Conservation (phyloP, 1,140 invertebrate genomes). For the Lordiphosa collinella region DNA sequence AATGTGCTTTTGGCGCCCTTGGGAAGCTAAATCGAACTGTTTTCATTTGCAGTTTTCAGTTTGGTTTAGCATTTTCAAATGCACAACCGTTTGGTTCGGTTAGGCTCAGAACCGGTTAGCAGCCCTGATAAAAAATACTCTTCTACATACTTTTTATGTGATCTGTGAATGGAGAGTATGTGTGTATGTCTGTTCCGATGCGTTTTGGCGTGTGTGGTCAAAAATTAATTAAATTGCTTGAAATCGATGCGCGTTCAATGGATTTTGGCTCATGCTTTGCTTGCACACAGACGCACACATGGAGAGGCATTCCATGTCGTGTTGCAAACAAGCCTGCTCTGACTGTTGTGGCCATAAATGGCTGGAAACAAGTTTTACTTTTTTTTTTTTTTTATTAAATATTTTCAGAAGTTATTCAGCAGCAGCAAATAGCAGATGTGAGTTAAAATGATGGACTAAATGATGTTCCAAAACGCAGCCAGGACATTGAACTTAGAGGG, state of each 20-base stretch:
- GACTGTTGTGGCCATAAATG: constrained; percentile 4
- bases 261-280: too few species aligned
- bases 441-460: constrained; percentile 6
- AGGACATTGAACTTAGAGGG: constrained; percentile 37
- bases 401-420: neutral
- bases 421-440: neutral
- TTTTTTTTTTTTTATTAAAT: neutral
- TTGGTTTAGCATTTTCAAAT: too few species aligned
- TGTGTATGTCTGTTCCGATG: too few species aligned
- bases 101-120: too few species aligned
- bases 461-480: neutral
- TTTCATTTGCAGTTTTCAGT: too few species aligned
- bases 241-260: neutral
- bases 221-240: neutral
- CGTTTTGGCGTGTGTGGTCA: too few species aligned
- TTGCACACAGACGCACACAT: neutral
- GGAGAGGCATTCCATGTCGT: neutral
- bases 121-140: too few species aligned
- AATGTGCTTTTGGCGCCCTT: too few species aligned
- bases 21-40: too few species aligned
- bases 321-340: constrained; percentile 4
- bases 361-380: constrained; percentile 2
- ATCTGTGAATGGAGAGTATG: too few species aligned
- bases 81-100: too few species aligned
- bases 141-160: too few species aligned